These are phyloP conservation scores for Murina feae DNA, from an alignment of 2,113 vertebrate genomes.

Conservation along the genomic window DNA sequence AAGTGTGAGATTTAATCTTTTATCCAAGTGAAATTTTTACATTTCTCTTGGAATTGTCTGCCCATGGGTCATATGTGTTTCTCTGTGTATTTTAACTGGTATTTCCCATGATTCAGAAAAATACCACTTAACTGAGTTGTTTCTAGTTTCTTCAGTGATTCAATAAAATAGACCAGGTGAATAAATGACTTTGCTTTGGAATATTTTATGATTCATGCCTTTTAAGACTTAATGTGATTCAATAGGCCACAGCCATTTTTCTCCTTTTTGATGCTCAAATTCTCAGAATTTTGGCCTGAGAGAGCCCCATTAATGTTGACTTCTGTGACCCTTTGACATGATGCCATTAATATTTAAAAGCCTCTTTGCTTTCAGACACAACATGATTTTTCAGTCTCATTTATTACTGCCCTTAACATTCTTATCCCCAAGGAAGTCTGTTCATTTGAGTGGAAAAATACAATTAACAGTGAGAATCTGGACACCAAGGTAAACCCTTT, in stretches of 20 bases:
- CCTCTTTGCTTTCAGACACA: not conserved
- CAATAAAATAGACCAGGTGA: not conserved
- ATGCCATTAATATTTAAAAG: slow-evolving; percentile 15
- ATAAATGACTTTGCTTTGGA: not conserved
- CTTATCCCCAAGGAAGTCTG: not conserved
- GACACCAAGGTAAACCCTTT: not conserved
- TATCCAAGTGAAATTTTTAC: not conserved
- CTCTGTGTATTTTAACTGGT: not conserved
- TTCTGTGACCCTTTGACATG: not conserved
- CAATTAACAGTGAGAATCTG: not conserved
- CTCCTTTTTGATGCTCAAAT: not conserved
- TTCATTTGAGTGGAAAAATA: not conserved
- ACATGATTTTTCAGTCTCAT: not conserved
- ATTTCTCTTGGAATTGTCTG: not conserved
- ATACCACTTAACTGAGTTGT: not conserved
- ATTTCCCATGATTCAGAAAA: not conserved
- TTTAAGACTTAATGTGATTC: not conserved
- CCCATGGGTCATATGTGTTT: not conserved
- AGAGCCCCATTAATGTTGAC: not conserved
- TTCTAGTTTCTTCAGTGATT: not conserved
- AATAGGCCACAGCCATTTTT: not conserved
- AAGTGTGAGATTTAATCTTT: not conserved
- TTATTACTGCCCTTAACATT: not conserved
- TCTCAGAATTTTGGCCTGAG: not conserved
- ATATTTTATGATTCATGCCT: not conserved